Percentiles rank a stretch among this genome's conserved stretches.
phyloP scores from a whole-genome alignment of 1,140 invertebrate species.

The Drosophila bipectinata region DNA sequence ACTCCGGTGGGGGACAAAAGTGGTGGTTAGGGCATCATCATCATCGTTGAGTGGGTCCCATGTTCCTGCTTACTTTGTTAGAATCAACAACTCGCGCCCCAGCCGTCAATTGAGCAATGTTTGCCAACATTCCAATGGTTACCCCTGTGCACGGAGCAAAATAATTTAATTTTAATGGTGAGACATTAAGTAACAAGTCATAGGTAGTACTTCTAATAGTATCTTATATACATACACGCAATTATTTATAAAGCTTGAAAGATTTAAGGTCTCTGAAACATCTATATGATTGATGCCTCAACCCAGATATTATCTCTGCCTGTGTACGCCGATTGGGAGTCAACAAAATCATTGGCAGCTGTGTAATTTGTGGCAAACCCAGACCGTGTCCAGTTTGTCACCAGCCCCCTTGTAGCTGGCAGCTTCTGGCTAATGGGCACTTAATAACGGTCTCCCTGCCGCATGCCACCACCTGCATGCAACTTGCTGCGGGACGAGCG shows the following conservation, averaged over 20 bases:
- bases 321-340: slow-evolving; percentile 3
- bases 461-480: slow-evolving; percentile 61
- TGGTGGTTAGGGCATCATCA: neutral
- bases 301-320: neutral
- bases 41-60: slow-evolving; percentile 8
- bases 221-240: too few species aligned
- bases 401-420: slow-evolving; percentile 15
- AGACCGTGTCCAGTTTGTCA: slow-evolving; percentile 48
- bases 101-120: slow-evolving; percentile 70
- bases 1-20: slow-evolving; percentile 11
- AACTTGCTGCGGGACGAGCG: slow-evolving; percentile 41
- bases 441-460: slow-evolving; percentile 68
- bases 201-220: neutral
- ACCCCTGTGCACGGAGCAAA: slow-evolving; percentile 7
- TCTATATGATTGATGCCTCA: neutral
- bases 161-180: neutral
- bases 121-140: slow-evolving; percentile 58
- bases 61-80: slow-evolving; percentile 52
- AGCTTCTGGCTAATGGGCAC: slow-evolving; percentile 59
- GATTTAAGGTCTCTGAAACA: too few species aligned
- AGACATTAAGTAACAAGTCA: neutral
- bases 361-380: slow-evolving; percentile 56
- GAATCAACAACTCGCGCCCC: slow-evolving; percentile 60
- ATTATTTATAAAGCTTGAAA: too few species aligned
- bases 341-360: slow-evolving; percentile 42